Evolutionary conservation across 2,113 vertebrate species (phyloP).

Genomic region (Microcebus tavaratra): DNA sequence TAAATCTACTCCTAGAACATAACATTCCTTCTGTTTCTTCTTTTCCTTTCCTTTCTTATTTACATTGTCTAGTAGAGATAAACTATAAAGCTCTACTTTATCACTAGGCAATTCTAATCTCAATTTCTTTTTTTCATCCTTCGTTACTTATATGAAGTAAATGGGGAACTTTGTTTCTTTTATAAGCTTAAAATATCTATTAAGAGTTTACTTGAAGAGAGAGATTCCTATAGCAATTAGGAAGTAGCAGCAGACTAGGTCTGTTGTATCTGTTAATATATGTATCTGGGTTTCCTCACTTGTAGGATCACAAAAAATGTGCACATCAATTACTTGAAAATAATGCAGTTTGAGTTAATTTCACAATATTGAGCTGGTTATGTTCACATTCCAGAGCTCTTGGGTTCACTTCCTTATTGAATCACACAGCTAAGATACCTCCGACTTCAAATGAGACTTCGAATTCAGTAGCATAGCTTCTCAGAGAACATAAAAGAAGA

Average conservation of each 20-base stretch:
- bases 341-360: background rate
- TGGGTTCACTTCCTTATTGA: background rate
- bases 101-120: background rate
- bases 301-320: background rate
- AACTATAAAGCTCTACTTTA: background rate
- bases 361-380: background rate
- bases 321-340: background rate
- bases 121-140: background rate
- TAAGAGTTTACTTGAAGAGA: conserved; percentile 23
- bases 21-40: background rate
- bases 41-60: background rate
- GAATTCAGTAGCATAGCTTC: background rate
- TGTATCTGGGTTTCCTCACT: background rate
- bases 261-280: background rate
- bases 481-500: background rate
- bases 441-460: background rate
- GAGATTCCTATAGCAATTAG: background rate
- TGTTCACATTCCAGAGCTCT: background rate
- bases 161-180: background rate
- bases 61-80: background rate
- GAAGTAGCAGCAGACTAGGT: background rate
- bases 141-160: conserved; percentile 16
- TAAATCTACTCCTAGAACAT: background rate
- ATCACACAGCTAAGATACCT: background rate
- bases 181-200: background rate